Percentiles rank a stretch among this genome's conserved stretches.
phyloP scores from a whole-genome alignment of 64 coral and sea anemone genomes.

The Porites australiensis region DNA sequence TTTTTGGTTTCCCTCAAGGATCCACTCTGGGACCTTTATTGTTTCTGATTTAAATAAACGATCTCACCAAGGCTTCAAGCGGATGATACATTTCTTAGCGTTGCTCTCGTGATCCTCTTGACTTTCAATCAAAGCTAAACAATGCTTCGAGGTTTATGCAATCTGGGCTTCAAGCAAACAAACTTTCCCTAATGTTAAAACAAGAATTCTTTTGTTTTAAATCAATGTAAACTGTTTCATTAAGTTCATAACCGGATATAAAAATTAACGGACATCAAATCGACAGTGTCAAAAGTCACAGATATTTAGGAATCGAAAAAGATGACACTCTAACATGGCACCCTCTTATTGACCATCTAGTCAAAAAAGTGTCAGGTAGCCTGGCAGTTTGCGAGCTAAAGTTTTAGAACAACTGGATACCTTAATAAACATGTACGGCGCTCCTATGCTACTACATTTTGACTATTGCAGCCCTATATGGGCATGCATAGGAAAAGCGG shows the following conservation, averaged over 20 bases:
- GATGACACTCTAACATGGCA: too few relatives aligned
- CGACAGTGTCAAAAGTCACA: too few relatives aligned
- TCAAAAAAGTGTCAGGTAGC: too few relatives aligned
- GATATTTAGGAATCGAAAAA: too few relatives aligned
- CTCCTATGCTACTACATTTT: too few relatives aligned
- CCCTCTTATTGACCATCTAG: too few relatives aligned
- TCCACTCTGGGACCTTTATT: conserved; percentile 40
- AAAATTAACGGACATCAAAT: too few relatives aligned
- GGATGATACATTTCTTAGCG: conserved; percentile 41
- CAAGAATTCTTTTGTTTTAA: neutral
- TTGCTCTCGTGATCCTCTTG: neutral
- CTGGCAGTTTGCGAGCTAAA: too few relatives aligned
- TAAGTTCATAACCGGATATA: neutral
- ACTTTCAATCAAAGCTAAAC: conserved; percentile 2
- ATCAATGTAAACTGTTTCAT: neutral
- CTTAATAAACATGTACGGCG: too few relatives aligned
- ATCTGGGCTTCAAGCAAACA: conserved; percentile 25
- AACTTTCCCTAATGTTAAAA: neutral
- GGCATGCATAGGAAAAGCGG: too few relatives aligned
- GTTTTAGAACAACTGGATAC: too few relatives aligned
- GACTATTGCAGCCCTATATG: too few relatives aligned
- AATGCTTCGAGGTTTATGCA: neutral
- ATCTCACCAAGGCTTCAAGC: conserved; percentile 38
- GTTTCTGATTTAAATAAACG: conserved; percentile 53
- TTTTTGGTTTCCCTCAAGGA: conserved; percentile 49